Conservation (phyloP, 2,113 vertebrate genomes). For the Apaloderma vittatum region DNA sequence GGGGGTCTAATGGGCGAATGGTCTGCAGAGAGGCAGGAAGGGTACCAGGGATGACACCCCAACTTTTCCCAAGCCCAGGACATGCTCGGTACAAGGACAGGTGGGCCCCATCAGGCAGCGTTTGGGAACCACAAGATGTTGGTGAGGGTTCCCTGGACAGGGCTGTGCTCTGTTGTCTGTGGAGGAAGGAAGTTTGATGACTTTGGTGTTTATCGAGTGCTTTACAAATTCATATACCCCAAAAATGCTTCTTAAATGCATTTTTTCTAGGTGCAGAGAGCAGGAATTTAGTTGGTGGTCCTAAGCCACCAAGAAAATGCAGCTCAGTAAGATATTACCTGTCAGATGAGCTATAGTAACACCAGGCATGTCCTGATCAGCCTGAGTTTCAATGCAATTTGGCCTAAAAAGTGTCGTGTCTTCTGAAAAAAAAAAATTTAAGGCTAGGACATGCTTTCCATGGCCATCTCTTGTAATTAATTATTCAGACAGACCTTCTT, state of each 20-base stretch:
- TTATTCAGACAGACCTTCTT: background rate
- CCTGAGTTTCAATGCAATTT: background rate
- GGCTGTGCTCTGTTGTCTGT: background rate
- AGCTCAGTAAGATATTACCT: background rate
- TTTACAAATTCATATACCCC: background rate
- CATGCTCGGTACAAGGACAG: rapidly evolving
- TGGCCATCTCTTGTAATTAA: background rate
- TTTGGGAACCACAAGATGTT: background rate
- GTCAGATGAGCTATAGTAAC: background rate
- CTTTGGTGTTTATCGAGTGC: background rate
- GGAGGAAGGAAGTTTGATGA: background rate
- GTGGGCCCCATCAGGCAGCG: background rate
- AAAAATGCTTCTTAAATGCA: background rate
- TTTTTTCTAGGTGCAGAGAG: background rate
- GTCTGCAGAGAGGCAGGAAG: background rate
- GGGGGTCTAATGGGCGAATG: background rate
- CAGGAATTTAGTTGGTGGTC: background rate
- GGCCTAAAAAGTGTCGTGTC: background rate
- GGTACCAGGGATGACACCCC: background rate
- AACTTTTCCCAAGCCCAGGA: background rate
- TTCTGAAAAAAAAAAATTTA: background rate
- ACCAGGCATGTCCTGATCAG: background rate
- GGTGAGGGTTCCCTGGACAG: background rate
- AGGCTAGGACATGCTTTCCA: background rate
- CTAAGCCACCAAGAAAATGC: background rate